A percentile compares a stretch with the other conserved stretches of the same genome.
Conservation (phyloP, 2,113 vertebrate genomes). For the Vulpes vulpes region DNA sequence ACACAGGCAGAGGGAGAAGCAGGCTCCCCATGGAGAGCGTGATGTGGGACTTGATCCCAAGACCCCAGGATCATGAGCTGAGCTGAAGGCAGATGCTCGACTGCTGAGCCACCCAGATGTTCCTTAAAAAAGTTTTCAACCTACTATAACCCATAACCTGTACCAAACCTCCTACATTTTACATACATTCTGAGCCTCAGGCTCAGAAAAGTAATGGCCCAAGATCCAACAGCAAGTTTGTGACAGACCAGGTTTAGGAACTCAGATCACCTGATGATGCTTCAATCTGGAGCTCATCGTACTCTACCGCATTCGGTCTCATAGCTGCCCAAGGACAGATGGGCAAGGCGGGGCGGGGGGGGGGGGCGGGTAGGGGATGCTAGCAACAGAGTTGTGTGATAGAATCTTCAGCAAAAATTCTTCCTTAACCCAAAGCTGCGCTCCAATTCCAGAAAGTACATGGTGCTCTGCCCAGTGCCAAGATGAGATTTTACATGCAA, state of each 20-base stretch:
- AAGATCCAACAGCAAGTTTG: background rate
- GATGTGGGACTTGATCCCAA: too few relatives aligned
- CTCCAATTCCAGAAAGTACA: slow-evolving; percentile 74
- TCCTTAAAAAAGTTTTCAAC: background rate
- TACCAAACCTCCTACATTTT: background rate
- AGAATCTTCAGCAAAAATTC: slow-evolving; percentile 70
- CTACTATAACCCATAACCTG: background rate
- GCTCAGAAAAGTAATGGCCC: background rate
- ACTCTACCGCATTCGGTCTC: background rate
- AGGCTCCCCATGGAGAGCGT: too few relatives aligned
- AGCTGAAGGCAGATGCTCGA: too few relatives aligned
- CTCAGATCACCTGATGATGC: background rate
- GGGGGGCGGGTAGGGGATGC: background rate
- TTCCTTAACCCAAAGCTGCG: slow-evolving; percentile 74
- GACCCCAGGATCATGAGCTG: too few relatives aligned
- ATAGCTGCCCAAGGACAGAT: background rate
- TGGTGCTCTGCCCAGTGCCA: slow-evolving; percentile 76
- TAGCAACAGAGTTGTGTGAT: background rate
- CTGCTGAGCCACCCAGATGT: too few relatives aligned
- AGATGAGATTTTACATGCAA: slow-evolving; percentile 83
- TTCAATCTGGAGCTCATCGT: background rate
- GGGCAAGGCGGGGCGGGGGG: background rate
- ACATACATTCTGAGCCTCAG: background rate
- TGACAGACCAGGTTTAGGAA: background rate
- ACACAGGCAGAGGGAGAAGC: too few relatives aligned